A percentile compares a stretch with the other conserved stretches of the same genome.
Evolutionary conservation across 2,113 vertebrate species (phyloP).

Genomic region (Okapia johnstoni): DNA sequence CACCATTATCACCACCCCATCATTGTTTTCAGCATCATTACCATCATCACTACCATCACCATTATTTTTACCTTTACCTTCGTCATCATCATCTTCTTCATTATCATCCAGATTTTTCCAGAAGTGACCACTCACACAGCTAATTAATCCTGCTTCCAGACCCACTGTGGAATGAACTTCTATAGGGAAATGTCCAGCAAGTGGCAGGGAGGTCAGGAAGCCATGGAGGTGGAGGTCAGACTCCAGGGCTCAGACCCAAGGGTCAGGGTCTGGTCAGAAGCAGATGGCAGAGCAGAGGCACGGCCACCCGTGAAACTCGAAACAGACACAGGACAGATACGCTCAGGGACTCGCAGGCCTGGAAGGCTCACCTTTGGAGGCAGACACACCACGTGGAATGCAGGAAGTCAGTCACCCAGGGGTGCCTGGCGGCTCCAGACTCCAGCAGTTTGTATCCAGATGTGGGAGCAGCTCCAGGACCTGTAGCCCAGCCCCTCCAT

Average conservation of each 20-base stretch:
- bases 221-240: background rate
- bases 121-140: background rate
- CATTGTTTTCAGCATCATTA: accelerated
- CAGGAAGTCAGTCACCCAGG: background rate
- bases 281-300: background rate
- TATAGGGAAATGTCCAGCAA: background rate
- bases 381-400: background rate
- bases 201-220: background rate
- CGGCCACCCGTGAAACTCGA: accelerated
- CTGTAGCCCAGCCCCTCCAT: accelerated
- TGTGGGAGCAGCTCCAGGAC: background rate
- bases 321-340: background rate
- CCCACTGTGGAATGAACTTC: background rate
- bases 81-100: accelerated
- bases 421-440: accelerated
- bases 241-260: background rate
- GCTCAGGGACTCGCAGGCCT: background rate
- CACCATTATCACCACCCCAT: background rate
- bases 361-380: background rate
- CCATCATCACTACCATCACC: accelerated
- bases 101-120: no score
- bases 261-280: background rate
- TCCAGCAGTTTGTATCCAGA: background rate
- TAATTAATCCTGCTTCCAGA: background rate
- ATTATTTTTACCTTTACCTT: accelerated